phyloP scores from a whole-genome alignment of 2,888 invertebrate species.

The Nemotelus pantherinus region DNA sequence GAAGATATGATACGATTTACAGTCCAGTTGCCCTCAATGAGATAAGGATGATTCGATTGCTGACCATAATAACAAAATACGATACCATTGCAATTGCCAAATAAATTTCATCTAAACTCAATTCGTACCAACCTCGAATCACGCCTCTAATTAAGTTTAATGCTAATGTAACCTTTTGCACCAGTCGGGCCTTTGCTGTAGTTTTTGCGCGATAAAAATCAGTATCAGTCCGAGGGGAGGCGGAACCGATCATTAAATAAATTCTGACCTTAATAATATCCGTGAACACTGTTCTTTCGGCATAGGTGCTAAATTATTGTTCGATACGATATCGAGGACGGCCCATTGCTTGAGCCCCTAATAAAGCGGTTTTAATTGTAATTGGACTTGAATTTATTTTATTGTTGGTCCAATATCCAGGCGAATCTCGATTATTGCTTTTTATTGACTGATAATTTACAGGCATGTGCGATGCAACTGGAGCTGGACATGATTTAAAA shows the following conservation, averaged over 20 bases:
- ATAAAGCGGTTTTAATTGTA: slow-evolving; percentile 52
- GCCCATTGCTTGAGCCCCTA: slow-evolving; percentile 38
- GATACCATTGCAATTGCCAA: slow-evolving; percentile 24
- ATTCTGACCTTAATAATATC: slow-evolving; percentile 49
- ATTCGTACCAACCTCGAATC: slow-evolving; percentile 33
- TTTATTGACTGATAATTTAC: slow-evolving; percentile 50
- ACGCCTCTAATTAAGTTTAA: slow-evolving; percentile 42
- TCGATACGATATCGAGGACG: slow-evolving; percentile 37
- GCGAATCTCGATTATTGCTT: slow-evolving; percentile 35
- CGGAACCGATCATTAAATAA: slow-evolving; percentile 48
- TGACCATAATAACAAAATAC: slow-evolving; percentile 6
- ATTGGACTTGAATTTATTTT: slow-evolving; percentile 51
- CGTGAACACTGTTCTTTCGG: slow-evolving; percentile 35
- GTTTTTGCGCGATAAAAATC: slow-evolving; percentile 12
- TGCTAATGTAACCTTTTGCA: slow-evolving; percentile 36
- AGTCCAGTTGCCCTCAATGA: neutral
- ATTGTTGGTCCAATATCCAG: slow-evolving; percentile 45
- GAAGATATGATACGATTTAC: neutral
- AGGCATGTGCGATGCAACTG: neutral
- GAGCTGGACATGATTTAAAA: neutral
- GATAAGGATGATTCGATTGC: slow-evolving; percentile 2
- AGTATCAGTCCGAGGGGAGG: slow-evolving; percentile 19
- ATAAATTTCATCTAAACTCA: slow-evolving; percentile 38
- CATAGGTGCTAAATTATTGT: slow-evolving; percentile 48
- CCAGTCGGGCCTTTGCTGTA: neutral